phyloP scores from a whole-genome alignment of 2,797 vertebrate species.

The Microtus californicus region DNA sequence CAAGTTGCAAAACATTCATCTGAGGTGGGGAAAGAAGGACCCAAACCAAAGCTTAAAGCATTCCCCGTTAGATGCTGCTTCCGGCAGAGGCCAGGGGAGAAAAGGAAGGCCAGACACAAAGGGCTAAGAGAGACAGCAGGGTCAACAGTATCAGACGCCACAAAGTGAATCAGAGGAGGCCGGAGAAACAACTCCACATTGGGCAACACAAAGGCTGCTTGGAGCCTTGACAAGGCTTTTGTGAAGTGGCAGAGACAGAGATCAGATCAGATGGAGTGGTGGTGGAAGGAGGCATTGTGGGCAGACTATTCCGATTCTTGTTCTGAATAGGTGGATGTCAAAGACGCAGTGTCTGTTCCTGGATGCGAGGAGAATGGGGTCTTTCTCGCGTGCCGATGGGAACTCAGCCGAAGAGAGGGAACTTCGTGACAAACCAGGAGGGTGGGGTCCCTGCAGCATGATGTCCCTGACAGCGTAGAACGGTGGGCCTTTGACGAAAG shows the following conservation, averaged over 20 bases:
- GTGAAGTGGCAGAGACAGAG: not conserved
- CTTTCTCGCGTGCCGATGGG: not conserved
- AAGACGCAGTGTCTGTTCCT: not conserved
- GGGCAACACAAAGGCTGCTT: not conserved
- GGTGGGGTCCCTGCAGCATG: accelerated
- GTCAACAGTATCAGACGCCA: accelerated
- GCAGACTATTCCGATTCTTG: not conserved
- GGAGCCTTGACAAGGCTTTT: not conserved
- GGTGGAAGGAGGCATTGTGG: not conserved
- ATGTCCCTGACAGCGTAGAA: not conserved
- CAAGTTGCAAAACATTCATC: not conserved
- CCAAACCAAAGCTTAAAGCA: not conserved
- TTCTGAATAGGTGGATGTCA: not conserved
- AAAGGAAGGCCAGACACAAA: not conserved
- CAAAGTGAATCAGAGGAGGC: not conserved
- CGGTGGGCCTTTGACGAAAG: accelerated
- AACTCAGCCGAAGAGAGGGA: not conserved
- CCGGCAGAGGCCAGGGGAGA: not conserved
- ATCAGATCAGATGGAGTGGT: not conserved
- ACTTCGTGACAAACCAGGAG: not conserved
- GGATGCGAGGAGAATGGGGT: not conserved
- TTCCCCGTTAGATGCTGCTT: not conserved
- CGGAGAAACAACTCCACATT: not conserved
- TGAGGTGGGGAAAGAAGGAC: not conserved
- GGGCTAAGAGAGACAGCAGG: not conserved